These are phyloP conservation scores for Sylvilagus bachmani DNA, from an alignment of 2,113 vertebrate species.

Conservation along the genomic window DNA sequence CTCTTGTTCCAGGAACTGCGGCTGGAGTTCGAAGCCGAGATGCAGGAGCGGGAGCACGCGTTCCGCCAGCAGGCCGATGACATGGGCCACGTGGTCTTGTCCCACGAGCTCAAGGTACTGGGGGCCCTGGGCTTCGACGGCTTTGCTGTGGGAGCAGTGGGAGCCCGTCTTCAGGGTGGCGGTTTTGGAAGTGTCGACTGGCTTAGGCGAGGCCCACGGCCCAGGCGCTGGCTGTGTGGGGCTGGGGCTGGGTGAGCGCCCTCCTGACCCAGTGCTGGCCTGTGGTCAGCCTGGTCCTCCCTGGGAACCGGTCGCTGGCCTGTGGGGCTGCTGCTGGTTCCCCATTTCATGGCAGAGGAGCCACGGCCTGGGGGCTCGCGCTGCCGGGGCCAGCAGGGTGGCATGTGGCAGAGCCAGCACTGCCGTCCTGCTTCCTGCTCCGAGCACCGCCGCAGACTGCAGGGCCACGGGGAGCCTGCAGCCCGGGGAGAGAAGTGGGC, in stretches of 20 bases:
- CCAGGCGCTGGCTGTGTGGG: neutral
- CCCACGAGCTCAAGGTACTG: constrained; percentile 89
- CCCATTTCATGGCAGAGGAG: no score
- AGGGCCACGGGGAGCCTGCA: neutral
- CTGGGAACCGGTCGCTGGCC: rapidly evolving
- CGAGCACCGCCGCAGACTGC: rapidly evolving
- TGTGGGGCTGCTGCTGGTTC: rapidly evolving
- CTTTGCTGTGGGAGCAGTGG: neutral
- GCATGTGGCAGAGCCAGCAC: neutral
- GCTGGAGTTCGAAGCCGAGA: constrained; percentile 86
- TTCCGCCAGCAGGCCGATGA: constrained; percentile 87
- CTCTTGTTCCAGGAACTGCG: constrained; percentile 87
- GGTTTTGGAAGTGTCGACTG: no score
- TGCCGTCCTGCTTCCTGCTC: neutral
- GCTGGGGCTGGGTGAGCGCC: no score
- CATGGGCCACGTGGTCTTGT: constrained; percentile 85
- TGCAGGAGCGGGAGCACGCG: constrained; percentile 86
- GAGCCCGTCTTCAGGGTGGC: rapidly evolving
- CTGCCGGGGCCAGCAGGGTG: neutral
- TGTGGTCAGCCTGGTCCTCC: neutral
- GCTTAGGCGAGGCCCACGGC: no score
- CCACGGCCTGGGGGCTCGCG: neutral
- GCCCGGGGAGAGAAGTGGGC: rapidly evolving
- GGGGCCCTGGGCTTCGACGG: rapidly evolving
- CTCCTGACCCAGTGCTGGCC: rapidly evolving